These are phyloP conservation scores for Montipora efflorescens DNA, from an alignment of 64 coral and sea anemone species.

Conservation along the genomic window DNA sequence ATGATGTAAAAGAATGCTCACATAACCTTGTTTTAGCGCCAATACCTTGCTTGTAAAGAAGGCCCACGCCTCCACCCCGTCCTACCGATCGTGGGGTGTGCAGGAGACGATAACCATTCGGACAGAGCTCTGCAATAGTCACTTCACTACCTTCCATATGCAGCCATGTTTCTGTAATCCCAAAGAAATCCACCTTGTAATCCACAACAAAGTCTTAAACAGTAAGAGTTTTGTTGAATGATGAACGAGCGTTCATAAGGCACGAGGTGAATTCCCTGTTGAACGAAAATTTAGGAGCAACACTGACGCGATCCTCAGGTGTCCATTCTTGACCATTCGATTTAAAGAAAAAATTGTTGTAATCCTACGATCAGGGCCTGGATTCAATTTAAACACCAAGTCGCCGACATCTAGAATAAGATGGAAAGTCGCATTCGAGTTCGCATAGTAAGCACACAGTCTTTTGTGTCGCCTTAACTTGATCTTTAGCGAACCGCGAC, in stretches of 20 bases:
- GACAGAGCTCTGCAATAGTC: conserved; percentile 37
- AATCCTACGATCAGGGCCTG: no score
- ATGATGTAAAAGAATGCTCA: conserved; percentile 50
- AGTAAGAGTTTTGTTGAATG: conserved; percentile 42
- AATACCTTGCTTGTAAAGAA: conserved; percentile 56
- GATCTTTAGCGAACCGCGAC: background rate
- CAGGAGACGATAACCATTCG: conserved; percentile 47
- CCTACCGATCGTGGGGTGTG: conserved; percentile 11
- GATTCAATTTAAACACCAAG: no score
- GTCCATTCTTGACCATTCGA: conserved; percentile 5
- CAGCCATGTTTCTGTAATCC: conserved; percentile 19
- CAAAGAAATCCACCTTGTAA: no score
- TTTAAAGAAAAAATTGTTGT: background rate
- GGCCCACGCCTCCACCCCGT: conserved; percentile 26
- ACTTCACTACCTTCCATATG: background rate
- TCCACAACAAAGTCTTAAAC: background rate
- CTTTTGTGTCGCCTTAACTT: no score
- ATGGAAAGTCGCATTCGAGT: no score
- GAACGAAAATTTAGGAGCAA: conserved; percentile 29
- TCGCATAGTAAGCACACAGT: no score
- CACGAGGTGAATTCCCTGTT: conserved; percentile 34
- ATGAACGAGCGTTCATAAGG: conserved; percentile 33
- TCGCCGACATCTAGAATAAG: no score
- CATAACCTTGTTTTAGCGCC: conserved; percentile 23
- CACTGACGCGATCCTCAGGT: conserved; percentile 7